Base-by-base conservation (phyloP, 2,888 invertebrate genomes). In the Temnothorax rugatulus region DNA sequence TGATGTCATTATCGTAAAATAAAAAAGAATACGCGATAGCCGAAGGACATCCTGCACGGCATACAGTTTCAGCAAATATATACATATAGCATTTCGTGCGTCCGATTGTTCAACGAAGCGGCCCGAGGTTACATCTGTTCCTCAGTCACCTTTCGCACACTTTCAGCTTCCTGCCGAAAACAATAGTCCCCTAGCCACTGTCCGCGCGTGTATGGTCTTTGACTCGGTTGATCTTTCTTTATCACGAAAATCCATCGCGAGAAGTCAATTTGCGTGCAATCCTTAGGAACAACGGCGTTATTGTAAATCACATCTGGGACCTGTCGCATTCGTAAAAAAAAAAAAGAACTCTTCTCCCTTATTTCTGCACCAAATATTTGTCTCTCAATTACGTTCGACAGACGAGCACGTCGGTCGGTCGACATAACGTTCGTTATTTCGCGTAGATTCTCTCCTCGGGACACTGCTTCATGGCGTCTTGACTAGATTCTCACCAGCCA, bases 401-500 rank as follows among this genome's bases (percentile, higher is more conserved):
- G 61, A 68, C 59, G 47, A 54, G 21, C 47, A 79, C 34, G 18
- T 54, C 21, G 66, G 9, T 79, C 52, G 34, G 64, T 52, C 64
- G 79, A 75, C 21, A 50, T 41, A 61, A 75, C 13, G 81, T 82
- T 15, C 66, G 57, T 59, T 66, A 82, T 81, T 18, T 73, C 79
- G 11, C 21, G 18, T 73, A 41, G 29, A 25, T 15, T 59, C 38
- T 59, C 52, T 59, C 13, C 34, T 4, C 38, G 8, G 54, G 57
- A 47, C n/a, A 47, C 34, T 18, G 63, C 21, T 74, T 92, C 91
- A 95, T 82, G 96, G 95, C 71, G 96, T 96, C 89, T 97, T 97
- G 93, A 97, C 96, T 91, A 97, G 97, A 91, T 97, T 97, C 88
- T 97, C 97, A 89, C 97, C 97, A 86, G 97, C 97, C 94, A 97